phyloP scores from a whole-genome alignment of 2,797 vertebrate genomes.

The Gymnodraco acuticeps region DNA sequence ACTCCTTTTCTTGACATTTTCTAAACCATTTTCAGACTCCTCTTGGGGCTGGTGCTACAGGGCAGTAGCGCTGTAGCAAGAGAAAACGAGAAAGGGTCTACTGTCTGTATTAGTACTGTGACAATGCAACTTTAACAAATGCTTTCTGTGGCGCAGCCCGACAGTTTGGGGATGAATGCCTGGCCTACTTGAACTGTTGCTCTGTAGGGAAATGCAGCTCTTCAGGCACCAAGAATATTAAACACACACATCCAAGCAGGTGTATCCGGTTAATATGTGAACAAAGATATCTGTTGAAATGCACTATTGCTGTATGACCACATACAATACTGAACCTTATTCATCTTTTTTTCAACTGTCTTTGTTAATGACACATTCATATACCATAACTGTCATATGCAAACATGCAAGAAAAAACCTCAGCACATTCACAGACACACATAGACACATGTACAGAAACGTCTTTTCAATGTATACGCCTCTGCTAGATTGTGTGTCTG shows the following conservation, averaged over 20 bases:
- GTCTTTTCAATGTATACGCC: conserved; percentile 4
- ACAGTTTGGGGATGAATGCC: conserved; percentile 36
- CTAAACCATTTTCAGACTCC: conserved; percentile 7
- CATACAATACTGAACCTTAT: neutral
- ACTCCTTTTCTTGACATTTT: neutral
- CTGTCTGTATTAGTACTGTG: conserved; percentile 8
- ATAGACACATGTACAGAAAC: neutral
- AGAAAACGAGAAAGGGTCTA: conserved; percentile 18
- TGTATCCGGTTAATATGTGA: conserved; percentile 19
- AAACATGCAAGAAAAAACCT: neutral
- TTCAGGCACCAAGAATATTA: conserved; percentile 15
- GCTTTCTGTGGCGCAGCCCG: conserved; percentile 11
- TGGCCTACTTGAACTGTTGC: conserved; percentile 42
- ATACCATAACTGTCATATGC: neutral
- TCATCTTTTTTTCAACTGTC: neutral
- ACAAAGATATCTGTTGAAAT: neutral
- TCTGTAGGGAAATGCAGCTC: conserved; percentile 28
- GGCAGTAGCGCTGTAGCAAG: conserved; percentile 29
- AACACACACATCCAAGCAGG: neutral
- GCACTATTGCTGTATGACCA: neutral
- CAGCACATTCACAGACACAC: neutral
- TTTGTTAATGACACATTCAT: neutral
- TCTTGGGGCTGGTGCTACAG: neutral
- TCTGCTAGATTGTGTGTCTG: conserved; percentile 55
- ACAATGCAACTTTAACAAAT: conserved; percentile 41